Percentiles rank a stretch among this genome's conserved stretches.
These are phyloP conservation scores for Palythoa heliodiscus DNA, from an alignment of 92 coral and sea anemone species.

Conservation along the genomic window DNA sequence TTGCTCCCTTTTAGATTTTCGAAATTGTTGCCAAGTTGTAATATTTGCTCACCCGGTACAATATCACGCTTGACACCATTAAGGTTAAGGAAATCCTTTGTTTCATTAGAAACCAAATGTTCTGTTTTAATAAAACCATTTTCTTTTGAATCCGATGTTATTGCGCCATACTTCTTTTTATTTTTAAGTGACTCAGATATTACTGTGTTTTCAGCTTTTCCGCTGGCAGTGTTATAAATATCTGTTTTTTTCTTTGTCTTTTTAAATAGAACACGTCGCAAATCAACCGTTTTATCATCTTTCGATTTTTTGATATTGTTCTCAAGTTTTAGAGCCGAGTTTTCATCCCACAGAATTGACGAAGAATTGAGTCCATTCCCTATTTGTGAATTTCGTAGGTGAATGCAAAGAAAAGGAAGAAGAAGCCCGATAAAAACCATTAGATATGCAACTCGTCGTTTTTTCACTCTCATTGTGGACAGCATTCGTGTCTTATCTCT, in stretches of 20 bases:
- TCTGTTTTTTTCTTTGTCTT: neutral
- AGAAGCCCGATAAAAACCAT: constrained; percentile 13
- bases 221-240: neutral
- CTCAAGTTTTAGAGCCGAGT: neutral
- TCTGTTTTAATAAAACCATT: neutral
- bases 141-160: neutral
- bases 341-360: neutral
- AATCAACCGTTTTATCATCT: neutral
- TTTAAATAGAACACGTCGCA: constrained; percentile 6
- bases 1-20: neutral
- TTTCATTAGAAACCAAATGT: neutral
- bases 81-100: neutral
- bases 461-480: constrained; percentile 21
- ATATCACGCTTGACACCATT: no score
- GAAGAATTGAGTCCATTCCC: neutral
- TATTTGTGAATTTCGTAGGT: constrained; percentile 1
- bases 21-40: neutral
- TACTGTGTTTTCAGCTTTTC: neutral
- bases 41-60: neutral
- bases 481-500: neutral
- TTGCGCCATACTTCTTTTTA: neutral
- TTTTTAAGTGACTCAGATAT: constrained; percentile 13
- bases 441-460: neutral
- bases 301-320: neutral
- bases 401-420: neutral